phyloP scores from a whole-genome alignment of 2,888 invertebrate species.

The Orthosia cruda region DNA sequence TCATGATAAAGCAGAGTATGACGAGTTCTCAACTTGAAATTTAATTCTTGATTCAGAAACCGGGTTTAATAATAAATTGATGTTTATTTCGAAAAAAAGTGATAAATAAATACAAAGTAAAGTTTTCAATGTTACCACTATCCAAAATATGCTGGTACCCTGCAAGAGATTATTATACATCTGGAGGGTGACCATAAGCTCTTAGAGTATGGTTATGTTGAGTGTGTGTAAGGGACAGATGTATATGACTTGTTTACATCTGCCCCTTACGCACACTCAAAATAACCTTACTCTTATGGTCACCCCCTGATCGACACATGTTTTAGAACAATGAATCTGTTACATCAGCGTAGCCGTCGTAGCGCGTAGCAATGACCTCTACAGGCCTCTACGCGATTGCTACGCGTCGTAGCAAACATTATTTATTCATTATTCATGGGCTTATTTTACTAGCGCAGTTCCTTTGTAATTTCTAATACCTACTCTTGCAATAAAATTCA shows the following conservation, averaged over 20 bases:
- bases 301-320: background rate
- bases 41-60: too few species aligned
- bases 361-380: constrained; percentile 44
- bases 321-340: constrained; percentile 17
- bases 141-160: background rate
- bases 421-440: constrained; percentile 2
- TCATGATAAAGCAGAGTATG: too few species aligned
- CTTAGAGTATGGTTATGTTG: too few species aligned
- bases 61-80: too few species aligned
- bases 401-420: constrained; percentile 41
- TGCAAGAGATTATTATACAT: background rate
- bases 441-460: background rate
- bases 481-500: background rate
- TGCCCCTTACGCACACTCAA: too few species aligned
- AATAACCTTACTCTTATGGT: too few species aligned
- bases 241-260: too few species aligned
- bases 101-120: background rate
- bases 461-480: background rate
- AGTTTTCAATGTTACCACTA: background rate
- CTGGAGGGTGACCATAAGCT: too few species aligned
- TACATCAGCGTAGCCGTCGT: constrained; percentile 6
- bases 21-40: too few species aligned
- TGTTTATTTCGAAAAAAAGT: too few species aligned
- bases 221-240: too few species aligned
- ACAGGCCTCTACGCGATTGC: constrained; percentile 32